Evolutionary conservation across 2,888 invertebrate species (phyloP).

Genomic region (Chydorus sphaericus): DNA sequence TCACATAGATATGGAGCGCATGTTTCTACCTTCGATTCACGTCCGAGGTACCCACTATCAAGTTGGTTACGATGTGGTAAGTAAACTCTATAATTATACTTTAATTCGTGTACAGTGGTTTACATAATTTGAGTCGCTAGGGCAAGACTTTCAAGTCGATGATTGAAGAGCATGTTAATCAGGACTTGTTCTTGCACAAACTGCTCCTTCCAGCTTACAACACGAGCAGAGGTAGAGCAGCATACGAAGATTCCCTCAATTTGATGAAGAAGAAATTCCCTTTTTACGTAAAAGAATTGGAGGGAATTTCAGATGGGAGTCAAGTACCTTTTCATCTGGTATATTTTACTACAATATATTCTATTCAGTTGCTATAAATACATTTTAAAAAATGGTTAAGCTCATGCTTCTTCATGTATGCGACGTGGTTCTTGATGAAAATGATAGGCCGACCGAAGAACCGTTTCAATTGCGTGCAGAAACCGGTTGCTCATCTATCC

Average conservation of each 20-base stretch:
- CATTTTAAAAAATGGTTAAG: too few relatives aligned
- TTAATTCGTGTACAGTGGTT: too few relatives aligned
- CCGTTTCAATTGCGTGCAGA: conserved; percentile 36
- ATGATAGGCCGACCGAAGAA: conserved; percentile 38
- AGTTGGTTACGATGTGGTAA: conserved; percentile 72
- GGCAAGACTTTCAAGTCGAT: conserved; percentile 60
- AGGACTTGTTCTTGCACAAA: conserved; percentile 45
- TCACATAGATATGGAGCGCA: too few relatives aligned
- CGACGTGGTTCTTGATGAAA: conserved; percentile 53
- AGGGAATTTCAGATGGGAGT: conserved; percentile 74
- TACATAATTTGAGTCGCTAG: conserved; percentile 40
- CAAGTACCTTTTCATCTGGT: conserved; percentile 70
- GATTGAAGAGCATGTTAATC: conserved; percentile 50
- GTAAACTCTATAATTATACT: too few relatives aligned
- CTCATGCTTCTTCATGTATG: conserved; percentile 73
- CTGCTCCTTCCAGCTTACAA: conserved; percentile 54
- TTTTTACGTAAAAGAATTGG: conserved; percentile 64
- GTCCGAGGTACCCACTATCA: conserved; percentile 69
- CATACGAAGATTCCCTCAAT: conserved; percentile 58
- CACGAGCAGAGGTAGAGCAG: conserved; percentile 48
- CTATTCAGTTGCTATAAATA: conserved; percentile 18
- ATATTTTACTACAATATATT: too few relatives aligned
- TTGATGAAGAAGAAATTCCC: conserved; percentile 55
- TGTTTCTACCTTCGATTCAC: conserved; percentile 56
- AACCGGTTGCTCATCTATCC: conserved; percentile 65